Conservation (phyloP, 2,113 vertebrate species). For the Pelvicachromis taeniatus region DNA sequence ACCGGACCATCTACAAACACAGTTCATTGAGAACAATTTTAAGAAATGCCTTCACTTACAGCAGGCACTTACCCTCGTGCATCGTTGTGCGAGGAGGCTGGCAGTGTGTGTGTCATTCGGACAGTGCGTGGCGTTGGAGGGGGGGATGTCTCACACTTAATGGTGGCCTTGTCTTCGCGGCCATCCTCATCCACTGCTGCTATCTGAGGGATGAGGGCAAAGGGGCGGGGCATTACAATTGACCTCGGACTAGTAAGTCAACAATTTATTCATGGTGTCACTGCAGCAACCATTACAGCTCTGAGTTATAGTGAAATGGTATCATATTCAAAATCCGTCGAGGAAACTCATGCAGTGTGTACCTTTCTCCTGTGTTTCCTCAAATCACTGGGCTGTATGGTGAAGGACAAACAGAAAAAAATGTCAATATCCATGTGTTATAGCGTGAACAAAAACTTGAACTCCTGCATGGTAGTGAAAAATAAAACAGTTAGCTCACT, state of each 20-base stretch:
- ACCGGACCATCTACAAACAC: neutral
- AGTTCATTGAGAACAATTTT: neutral
- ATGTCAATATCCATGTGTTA: neutral
- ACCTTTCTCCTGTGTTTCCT: constrained; percentile 99
- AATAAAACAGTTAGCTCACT: neutral
- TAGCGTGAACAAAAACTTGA: neutral
- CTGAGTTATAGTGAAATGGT: neutral
- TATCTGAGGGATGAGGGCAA: constrained; percentile 72
- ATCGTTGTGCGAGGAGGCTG: constrained; percentile 94
- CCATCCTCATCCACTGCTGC: constrained; percentile 96
- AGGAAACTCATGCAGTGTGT: neutral
- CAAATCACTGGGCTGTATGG: constrained; percentile 88
- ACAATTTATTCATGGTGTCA: neutral
- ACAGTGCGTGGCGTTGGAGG: constrained; percentile 90
- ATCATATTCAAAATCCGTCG: neutral
- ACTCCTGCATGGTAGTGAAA: neutral
- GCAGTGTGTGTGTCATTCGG: constrained; percentile 96
- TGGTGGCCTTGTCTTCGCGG: constrained; percentile 96
- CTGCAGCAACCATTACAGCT: neutral
- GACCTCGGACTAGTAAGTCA: neutral
- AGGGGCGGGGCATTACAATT: neutral
- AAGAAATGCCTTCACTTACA: neutral
- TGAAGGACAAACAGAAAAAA: neutral
- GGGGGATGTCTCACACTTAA: constrained; percentile 98
- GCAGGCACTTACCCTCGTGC: constrained; percentile 79